A percentile compares a stretch with the other conserved stretches of the same genome.
These are phyloP conservation scores for Cephus rjabovi DNA, from an alignment of 2,888 invertebrate species.

Conservation along the genomic window DNA sequence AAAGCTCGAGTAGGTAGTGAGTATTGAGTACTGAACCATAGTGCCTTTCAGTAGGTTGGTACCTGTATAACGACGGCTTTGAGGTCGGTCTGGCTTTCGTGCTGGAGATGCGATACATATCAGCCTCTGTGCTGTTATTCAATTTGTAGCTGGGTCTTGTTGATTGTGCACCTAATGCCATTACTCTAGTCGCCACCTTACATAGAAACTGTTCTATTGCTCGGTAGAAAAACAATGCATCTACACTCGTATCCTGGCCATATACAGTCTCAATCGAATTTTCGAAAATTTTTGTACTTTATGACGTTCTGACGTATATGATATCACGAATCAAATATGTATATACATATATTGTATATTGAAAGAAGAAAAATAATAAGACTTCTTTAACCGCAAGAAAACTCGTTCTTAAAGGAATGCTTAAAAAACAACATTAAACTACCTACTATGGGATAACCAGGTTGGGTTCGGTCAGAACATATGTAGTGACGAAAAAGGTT, in stretches of 20 bases:
- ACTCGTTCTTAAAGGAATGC: neutral
- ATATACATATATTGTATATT: too few species aligned
- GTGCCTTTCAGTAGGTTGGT: neutral
- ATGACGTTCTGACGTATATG: neutral
- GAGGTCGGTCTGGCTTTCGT: conserved; percentile 30
- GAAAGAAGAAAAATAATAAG: too few species aligned
- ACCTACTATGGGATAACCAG: neutral
- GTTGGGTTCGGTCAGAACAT: neutral
- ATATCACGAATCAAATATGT: neutral
- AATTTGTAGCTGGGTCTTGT: conserved; percentile 57
- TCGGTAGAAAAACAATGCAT: neutral
- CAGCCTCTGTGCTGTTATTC: conserved; percentile 53
- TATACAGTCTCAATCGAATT: neutral
- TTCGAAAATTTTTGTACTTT: neutral
- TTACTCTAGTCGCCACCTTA: conserved; percentile 32
- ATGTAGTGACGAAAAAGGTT: neutral
- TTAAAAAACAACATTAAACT: neutral
- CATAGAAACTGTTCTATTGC: neutral
- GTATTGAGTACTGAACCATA: neutral
- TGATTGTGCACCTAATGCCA: conserved; percentile 60
- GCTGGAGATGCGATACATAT: conserved; percentile 51
- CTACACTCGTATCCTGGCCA: neutral
- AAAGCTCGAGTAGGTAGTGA: neutral
- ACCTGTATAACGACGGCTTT: neutral
- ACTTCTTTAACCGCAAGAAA: neutral